Evolutionary conservation across 2,888 invertebrate genomes (phyloP).

Genomic region (Patella ulyssiponensis): DNA sequence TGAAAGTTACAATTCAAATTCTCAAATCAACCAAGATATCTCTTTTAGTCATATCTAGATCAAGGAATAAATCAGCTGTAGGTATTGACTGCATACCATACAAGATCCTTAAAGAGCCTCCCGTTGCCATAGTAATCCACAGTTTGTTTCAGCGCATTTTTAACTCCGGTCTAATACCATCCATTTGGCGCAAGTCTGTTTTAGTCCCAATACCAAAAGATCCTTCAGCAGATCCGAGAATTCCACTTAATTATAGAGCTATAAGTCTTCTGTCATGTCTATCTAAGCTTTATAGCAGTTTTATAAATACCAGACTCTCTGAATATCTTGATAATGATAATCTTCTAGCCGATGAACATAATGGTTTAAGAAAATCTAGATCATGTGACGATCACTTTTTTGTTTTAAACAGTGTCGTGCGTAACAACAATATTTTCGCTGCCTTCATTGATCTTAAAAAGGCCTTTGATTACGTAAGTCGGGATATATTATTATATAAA

Average conservation of each 20-base stretch:
- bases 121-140: neutral
- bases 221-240: neutral
- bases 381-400: no score
- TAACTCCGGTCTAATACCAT: slow-evolving; percentile 15
- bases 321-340: no score
- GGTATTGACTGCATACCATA: slow-evolving; percentile 2
- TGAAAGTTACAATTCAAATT: neutral
- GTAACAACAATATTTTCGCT: no score
- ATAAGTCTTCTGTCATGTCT: no score
- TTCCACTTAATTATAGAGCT: slow-evolving; percentile 14
- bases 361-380: no score
- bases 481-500: no score
- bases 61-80: neutral
- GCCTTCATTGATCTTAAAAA: no score
- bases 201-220: slow-evolving; percentile 10
- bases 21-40: neutral
- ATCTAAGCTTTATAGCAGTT: no score
- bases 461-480: no score
- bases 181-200: slow-evolving; percentile 5
- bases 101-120: neutral
- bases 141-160: slow-evolving; percentile 6
- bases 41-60: neutral
- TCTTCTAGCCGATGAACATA: no score
- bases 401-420: no score
- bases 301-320: no score